Evolutionary conservation across 2,113 vertebrate genomes (phyloP), one percentile per base, ranked within the genome.

Genomic region (Apodemus speciosus): DNA sequence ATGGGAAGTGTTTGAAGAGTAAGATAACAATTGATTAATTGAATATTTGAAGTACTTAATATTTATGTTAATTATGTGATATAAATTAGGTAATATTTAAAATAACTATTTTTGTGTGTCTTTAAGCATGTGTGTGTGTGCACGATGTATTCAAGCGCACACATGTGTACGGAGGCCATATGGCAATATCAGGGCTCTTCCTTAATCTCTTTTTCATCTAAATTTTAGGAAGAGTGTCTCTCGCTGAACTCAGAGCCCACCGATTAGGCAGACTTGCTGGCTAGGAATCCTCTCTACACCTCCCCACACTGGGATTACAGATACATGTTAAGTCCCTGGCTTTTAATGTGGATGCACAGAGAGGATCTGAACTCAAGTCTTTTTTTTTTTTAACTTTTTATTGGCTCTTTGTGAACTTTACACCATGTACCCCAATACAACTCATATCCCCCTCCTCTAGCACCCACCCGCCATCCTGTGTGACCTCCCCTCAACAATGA

Each of bases 11-110:
- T 64, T 89, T 95, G 32, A 86, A 89, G 32, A 90, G 51, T 30
- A 85, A 62, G 9, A 58, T 76, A 80, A 30, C 90, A 85, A 90
- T 14, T 15, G 92, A 89, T 93, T 94, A 58, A 40, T 89, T 11
- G 58, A 84, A 68, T 71, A 87, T 51, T 14, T 62, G 1, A 43
- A 83, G 60, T 83, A 16, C 30, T 58, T 62, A 40, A 43, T 15
- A 56, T 56, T 56, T 51, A 56, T 80, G 53, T 40, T 8, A 80
- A 58, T 15, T 14, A 27, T 38, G n/a, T 40, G 38, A 15, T 80
- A 58, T 13, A 38, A 80, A 27, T 38, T 38, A 58, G 56, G 16
- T 35, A 68, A 68, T 68, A 30, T 68, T 68, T 68, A 25, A 68
- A 49, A 68, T 35, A 62, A 68, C 32, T 46, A 68, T 51, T 32